Percentiles rank a stretch among this genome's conserved stretches.
Conservation (phyloP, 2,888 invertebrate genomes). For the Thymelicus lineola region DNA sequence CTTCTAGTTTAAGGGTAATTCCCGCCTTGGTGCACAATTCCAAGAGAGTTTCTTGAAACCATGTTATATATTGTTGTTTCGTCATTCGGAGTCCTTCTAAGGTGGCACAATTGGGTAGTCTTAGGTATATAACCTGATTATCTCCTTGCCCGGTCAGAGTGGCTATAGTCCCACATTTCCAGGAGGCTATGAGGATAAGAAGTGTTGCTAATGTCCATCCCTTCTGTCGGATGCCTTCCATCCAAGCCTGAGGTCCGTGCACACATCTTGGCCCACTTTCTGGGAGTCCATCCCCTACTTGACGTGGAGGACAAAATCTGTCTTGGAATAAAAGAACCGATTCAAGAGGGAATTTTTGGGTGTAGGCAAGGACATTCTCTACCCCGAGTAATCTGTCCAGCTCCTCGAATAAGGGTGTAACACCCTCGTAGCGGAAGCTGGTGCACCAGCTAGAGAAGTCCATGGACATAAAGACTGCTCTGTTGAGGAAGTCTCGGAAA, state of each 20-base stretch:
- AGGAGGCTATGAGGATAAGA: constrained; percentile 29
- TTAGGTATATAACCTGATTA: constrained; percentile 38
- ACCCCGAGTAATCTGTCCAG: constrained; percentile 24
- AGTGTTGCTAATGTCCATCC: constrained; percentile 40
- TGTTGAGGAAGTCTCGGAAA: constrained; percentile 19
- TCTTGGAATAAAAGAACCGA: background rate
- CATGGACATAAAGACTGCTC: constrained; percentile 20
- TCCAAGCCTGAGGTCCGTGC: background rate
- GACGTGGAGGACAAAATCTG: constrained; percentile 14
- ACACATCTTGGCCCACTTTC: background rate
- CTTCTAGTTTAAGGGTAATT: background rate
- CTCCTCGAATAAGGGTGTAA: constrained; percentile 22
- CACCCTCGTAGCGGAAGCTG: constrained; percentile 28
- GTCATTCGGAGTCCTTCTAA: constrained; percentile 9
- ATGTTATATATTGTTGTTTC: too few species aligned
- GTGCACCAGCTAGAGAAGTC: too few species aligned
- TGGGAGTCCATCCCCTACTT: constrained; percentile 24
- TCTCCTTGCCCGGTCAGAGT: constrained; percentile 37
- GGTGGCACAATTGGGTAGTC: constrained; percentile 1
- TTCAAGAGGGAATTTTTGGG: background rate
- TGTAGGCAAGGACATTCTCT: background rate
- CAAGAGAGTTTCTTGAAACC: too few species aligned
- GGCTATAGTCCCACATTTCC: constrained; percentile 25
- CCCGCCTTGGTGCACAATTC: background rate
- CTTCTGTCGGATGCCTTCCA: constrained; percentile 24